Evolutionary conservation across 2,888 invertebrate species (phyloP), one percentile per base, ranked within the genome.

Genomic region (Xestoiulus laeticollis): DNA sequence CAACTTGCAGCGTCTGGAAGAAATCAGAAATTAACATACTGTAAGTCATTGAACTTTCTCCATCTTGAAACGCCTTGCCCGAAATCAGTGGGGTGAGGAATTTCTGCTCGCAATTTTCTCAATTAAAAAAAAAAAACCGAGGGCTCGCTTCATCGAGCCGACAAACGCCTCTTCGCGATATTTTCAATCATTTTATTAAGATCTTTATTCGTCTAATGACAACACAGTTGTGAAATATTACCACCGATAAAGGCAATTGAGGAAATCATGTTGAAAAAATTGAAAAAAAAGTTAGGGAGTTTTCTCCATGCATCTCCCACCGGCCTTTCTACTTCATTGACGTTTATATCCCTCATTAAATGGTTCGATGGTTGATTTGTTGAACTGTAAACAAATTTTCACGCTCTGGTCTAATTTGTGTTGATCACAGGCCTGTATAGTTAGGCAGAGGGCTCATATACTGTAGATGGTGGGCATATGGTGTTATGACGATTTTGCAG

Each of bases 31-130:
- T 59, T 59, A 59, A 22, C 59, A 59, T 59, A n/a, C n/a, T n/a
- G n/a, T n/a, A 59, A 59, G 59, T 59, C 59, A 59, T 59, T 59
- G 59, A 59, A 59, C 59, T 59, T 59, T 22, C 59, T n/a, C 59
- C 59, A 59, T 8, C 59, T 22, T 59, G 59, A 6, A 59, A 59
- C 22, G 19, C 59, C 22, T 59, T 59, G 59, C 59, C 59, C 22
- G 22, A 59, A 59, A 59, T 59, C 59, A 19, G 59, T 59, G 2
- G 59, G 22, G 59, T 22, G 59, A 22, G 22, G 19, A 59, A 2
- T 16, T 22, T 22, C 8, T 19, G 59, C 59, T 10, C 6, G 59
- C 6, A 22, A 59, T 22, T 59, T 22, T n/a, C 6, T 59, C 59
- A 59, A 59, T 22, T 59, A 6, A 22, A 3, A 53, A 53, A 22